Percentiles rank a stretch among this genome's conserved stretches.
Conservation (phyloP, 2,888 invertebrate genomes). For the Eupithecia vulgata region DNA sequence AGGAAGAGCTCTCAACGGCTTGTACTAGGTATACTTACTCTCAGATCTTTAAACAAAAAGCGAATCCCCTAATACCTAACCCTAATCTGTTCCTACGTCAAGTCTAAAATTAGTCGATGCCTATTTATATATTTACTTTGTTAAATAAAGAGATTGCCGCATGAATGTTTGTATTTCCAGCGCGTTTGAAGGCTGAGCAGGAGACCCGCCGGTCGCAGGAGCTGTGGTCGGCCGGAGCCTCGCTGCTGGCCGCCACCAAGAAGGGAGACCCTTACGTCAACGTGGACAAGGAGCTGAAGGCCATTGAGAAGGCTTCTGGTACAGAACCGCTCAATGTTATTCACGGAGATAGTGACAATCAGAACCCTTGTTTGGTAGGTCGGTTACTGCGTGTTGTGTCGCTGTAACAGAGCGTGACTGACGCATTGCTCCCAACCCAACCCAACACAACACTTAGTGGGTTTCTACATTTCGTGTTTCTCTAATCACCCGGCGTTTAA, state of each 20-base stretch:
- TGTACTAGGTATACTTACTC: no score
- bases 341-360: neutral
- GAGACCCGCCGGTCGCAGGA: constrained; percentile 91
- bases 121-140: no score
- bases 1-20: no score
- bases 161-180: constrained; percentile 64
- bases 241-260: constrained; percentile 90
- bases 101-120: no score
- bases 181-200: constrained; percentile 88
- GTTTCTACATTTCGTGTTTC: no score
- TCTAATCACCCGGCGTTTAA: no score
- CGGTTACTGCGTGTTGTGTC: neutral
- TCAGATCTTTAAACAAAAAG: no score
- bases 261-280: constrained; percentile 84
- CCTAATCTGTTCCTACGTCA: no score
- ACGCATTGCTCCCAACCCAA: no score
- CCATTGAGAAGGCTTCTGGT: constrained; percentile 90
- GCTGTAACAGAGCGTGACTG: neutral
- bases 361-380: neutral
- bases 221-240: constrained; percentile 95
- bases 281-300: constrained; percentile 88
- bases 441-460: no score
- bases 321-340: neutral
- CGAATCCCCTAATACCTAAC: no score
- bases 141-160: neutral